Evolutionary conservation across 2,113 vertebrate species (phyloP).

Genomic region (Electrona antarctica): DNA sequence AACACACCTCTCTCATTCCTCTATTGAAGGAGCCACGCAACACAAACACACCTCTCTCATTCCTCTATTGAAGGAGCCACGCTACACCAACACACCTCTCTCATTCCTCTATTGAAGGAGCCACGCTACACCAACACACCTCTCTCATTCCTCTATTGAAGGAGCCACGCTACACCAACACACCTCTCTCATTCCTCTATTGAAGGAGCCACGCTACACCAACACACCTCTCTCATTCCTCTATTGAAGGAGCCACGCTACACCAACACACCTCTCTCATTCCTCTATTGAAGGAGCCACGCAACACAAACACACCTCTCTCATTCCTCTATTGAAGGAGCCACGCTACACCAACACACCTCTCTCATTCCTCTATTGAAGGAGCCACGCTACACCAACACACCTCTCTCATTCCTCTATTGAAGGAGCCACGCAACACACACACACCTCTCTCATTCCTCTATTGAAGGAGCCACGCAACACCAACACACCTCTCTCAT

Average conservation of each 20-base stretch:
- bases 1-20: conserved; percentile 55
- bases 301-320: conserved; percentile 59
- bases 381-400: conserved; percentile 54
- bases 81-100: conserved; percentile 59
- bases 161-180: conserved; percentile 54
- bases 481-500: conserved; percentile 60
- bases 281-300: conserved; percentile 57
- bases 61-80: conserved; percentile 57
- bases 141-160: conserved; percentile 66
- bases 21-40: conserved; percentile 59
- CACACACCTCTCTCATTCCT: conserved; percentile 54
- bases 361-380: conserved; percentile 66
- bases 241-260: conserved; percentile 59
- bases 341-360: conserved; percentile 53
- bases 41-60: conserved; percentile 60
- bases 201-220: conserved; percentile 57
- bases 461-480: conserved; percentile 59
- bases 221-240: conserved; percentile 55
- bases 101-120: conserved; percentile 63
- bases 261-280: conserved; percentile 60
- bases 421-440: conserved; percentile 58
- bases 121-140: conserved; percentile 53
- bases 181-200: conserved; percentile 51
- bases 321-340: conserved; percentile 63
- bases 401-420: conserved; percentile 51